Conservation (phyloP, 2,888 invertebrate species). For the Caenorhabditis panamensis region DNA sequence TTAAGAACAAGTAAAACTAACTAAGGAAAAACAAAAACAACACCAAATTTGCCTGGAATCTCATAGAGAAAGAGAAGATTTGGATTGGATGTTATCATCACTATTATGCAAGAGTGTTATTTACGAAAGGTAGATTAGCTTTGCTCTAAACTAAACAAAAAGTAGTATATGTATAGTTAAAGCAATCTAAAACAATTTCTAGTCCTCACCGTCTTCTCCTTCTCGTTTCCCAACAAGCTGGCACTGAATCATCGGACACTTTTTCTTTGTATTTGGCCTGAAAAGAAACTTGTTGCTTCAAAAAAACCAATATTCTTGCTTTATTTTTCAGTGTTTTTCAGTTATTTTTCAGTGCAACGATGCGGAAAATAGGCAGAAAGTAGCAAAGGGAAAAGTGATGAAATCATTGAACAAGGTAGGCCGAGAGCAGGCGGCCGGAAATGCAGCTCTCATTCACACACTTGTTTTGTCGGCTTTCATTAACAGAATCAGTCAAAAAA, state of each 20-base stretch:
- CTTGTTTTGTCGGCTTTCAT: conserved; percentile 25
- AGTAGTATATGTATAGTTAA: no score
- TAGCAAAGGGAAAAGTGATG: not conserved
- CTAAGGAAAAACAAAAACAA: no score
- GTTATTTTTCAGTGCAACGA: not conserved
- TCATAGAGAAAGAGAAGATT: no score
- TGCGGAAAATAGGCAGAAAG: conserved; percentile 13
- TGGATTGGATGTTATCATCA: no score
- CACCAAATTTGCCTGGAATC: no score
- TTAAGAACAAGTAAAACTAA: no score
- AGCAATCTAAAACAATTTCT: conserved; percentile 4
- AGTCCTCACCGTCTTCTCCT: conserved; percentile 29
- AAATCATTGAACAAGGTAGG: not conserved
- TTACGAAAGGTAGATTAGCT: no score
- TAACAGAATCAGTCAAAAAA: conserved; percentile 21
- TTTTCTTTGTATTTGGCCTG: conserved; percentile 14
- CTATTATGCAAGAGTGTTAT: not conserved
- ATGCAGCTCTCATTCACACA: conserved; percentile 4
- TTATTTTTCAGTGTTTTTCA: not conserved
- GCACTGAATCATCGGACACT: conserved; percentile 46
- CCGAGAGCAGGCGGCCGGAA: not conserved
- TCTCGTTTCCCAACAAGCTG: conserved; percentile 7
- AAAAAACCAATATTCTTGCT: conserved; percentile 1
- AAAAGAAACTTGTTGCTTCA: conserved; percentile 28
- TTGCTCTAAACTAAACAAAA: no score